phyloP scores from a whole-genome alignment of 2,797 vertebrate species.

The Acanthornis magna region DNA sequence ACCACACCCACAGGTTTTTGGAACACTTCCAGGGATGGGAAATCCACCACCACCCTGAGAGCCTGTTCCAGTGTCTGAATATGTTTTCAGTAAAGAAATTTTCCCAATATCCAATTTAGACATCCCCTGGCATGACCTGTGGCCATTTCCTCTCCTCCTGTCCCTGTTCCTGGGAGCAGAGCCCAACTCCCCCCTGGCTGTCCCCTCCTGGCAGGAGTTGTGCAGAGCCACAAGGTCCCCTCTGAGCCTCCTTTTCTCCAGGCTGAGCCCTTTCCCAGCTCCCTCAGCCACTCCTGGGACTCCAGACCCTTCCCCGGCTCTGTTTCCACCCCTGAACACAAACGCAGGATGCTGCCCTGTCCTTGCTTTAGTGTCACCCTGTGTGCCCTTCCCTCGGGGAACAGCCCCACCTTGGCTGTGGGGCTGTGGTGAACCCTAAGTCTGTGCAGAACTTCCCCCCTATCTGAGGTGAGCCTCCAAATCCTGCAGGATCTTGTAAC shows the following conservation, averaged over 20 bases:
- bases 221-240: background rate
- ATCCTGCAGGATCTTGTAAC: background rate
- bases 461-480: background rate
- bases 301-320: background rate
- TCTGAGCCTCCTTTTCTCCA: background rate
- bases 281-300: background rate
- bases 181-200: fast-evolving
- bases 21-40: background rate
- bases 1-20: background rate
- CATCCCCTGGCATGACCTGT: background rate
- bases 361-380: background rate
- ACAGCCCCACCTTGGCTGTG: background rate
- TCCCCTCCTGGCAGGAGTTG: background rate
- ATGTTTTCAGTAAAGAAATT: background rate
- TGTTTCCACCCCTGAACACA: background rate
- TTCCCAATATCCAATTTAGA: background rate
- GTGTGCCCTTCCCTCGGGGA: background rate
- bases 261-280: background rate
- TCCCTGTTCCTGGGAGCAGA: background rate
- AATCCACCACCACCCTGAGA: background rate
- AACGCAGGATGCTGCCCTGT: background rate
- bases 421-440: background rate
- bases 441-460: background rate
- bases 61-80: fast-evolving
- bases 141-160: background rate